Conservation (phyloP, 2,113 vertebrate species). For the Dolichallabes microphthalmus region DNA sequence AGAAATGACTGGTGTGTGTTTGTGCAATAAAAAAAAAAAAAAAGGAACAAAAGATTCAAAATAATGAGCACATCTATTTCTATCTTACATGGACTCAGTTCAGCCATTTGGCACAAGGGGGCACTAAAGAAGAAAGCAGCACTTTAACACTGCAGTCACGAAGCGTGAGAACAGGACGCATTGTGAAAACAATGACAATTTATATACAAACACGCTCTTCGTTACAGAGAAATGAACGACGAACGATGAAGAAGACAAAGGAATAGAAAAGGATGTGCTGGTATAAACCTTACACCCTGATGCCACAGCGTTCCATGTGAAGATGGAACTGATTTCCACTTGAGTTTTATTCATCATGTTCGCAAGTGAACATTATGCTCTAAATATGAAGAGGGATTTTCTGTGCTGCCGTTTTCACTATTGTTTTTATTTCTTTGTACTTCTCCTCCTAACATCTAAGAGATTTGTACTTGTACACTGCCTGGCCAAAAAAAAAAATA, state of each 20-base stretch:
- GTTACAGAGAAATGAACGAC: neutral
- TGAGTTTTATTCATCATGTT: neutral
- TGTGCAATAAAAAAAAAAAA: neutral
- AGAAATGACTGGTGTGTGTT: neutral
- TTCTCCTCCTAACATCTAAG: no score
- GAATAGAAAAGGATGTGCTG: neutral
- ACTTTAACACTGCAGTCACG: neutral
- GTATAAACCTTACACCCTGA: neutral
- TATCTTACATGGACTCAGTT: neutral
- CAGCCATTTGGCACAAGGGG: slow-evolving; percentile 61
- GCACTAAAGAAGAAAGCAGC: slow-evolving; percentile 50
- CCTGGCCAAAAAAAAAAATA: neutral
- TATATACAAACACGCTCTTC: neutral
- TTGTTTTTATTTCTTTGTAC: neutral
- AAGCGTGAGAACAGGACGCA: neutral
- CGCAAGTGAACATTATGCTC: neutral
- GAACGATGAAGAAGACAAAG: neutral
- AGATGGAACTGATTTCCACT: neutral
- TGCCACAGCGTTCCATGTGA: neutral
- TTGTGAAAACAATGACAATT: neutral
- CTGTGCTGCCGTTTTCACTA: no score
- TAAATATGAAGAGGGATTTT: no score
- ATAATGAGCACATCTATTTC: neutral
- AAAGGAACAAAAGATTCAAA: neutral
- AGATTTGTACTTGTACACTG: neutral